Evolutionary conservation across 2,113 vertebrate species (phyloP).

Genomic region (Pterocles orientalis): DNA sequence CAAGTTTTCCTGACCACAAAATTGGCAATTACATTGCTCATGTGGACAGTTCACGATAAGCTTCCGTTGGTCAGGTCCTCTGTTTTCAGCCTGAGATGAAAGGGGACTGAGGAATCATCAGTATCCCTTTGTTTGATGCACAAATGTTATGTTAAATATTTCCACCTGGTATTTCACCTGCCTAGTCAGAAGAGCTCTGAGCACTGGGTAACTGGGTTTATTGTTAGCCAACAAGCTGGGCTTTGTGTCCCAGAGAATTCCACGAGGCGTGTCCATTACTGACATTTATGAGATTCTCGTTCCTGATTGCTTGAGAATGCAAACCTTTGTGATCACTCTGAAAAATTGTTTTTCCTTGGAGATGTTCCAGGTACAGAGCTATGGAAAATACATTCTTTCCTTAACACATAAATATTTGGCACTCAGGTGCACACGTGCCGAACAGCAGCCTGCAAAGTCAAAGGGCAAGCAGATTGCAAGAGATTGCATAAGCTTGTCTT

Average conservation of each 20-base stretch:
- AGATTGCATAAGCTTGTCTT: background rate
- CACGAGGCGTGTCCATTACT: background rate
- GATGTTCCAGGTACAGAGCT: background rate
- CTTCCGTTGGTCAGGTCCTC: too few relatives aligned
- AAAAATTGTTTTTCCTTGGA: background rate
- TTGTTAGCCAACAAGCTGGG: background rate
- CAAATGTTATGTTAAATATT: background rate
- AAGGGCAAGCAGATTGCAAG: background rate
- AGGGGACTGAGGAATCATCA: background rate
- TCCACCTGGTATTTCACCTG: background rate
- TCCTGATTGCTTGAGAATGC: background rate
- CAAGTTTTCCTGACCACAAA: background rate
- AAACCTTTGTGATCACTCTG: background rate
- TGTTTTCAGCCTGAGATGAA: background rate
- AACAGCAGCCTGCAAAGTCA: fast-evolving
- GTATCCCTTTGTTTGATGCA: background rate
- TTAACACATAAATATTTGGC: background rate
- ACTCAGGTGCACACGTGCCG: background rate
- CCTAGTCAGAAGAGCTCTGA: background rate
- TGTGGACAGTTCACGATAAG: background rate
- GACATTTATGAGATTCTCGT: background rate
- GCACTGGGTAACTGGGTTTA: fast-evolving
- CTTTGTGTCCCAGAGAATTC: background rate
- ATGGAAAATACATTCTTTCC: background rate
- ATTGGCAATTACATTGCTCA: background rate